phyloP scores from a whole-genome alignment of 2,113 vertebrate genomes.

The Panthera leo region DNA sequence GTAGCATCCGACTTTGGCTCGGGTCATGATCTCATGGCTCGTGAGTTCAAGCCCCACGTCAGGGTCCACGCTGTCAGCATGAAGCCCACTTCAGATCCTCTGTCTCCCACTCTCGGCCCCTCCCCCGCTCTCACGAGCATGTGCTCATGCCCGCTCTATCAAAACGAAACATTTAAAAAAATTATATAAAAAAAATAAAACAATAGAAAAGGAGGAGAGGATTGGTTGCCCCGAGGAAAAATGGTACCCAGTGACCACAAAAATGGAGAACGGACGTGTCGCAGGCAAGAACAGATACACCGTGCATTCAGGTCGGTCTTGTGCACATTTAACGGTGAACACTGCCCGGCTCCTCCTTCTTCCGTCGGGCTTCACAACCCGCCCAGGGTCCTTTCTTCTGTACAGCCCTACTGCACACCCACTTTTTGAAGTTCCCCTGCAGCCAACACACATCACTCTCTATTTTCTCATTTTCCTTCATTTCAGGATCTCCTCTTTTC shows the following conservation, averaged over 20 bases:
- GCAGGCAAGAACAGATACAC: accelerated
- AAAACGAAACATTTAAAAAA: too few species aligned
- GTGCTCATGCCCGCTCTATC: too few species aligned
- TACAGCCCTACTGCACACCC: neutral
- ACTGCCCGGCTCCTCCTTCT: neutral
- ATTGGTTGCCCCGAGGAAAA: neutral
- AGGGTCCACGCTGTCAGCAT: too few species aligned
- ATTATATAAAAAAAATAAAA: too few species aligned
- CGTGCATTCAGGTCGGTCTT: neutral
- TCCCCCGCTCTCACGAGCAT: too few species aligned
- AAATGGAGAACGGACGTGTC: neutral
- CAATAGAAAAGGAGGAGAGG: neutral
- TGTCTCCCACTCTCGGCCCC: too few species aligned
- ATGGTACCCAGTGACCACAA: neutral
- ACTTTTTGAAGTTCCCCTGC: neutral
- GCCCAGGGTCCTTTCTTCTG: neutral
- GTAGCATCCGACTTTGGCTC: too few species aligned
- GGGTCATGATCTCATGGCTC: too few species aligned
- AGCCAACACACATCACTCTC: neutral
- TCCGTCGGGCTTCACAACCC: neutral
- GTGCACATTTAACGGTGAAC: accelerated
- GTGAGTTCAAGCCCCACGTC: too few species aligned
- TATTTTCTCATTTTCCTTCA: neutral
- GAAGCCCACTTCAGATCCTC: too few species aligned
- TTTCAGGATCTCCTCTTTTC: neutral